Evolutionary conservation across 2,797 vertebrate genomes (phyloP).

Genomic region (Propithecus deckenii): DNA sequence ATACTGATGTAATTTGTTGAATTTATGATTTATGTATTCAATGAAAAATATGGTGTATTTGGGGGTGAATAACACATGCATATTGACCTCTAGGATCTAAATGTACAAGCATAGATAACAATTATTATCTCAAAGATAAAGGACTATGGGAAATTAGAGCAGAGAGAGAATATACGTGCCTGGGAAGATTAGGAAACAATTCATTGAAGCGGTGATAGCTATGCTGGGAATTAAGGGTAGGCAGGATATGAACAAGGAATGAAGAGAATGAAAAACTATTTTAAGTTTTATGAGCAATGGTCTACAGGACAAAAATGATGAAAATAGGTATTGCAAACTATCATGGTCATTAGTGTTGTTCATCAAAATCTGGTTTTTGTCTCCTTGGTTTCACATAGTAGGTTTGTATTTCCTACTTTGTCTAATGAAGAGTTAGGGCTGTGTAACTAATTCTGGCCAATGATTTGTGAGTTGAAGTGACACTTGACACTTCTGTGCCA

Average conservation of each 20-base stretch:
- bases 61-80: not conserved
- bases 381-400: not conserved
- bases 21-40: conserved; percentile 26
- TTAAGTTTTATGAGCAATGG: not conserved
- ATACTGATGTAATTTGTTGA: not conserved
- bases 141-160: not conserved
- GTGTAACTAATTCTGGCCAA: not conserved
- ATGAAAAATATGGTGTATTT: not conserved
- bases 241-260: not conserved
- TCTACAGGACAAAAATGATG: not conserved
- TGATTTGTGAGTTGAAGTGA: not conserved
- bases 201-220: not conserved
- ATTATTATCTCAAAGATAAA: conserved; percentile 11
- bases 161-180: not conserved
- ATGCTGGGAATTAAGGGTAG: not conserved
- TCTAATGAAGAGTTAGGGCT: not conserved
- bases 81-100: conserved; percentile 24
- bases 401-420: not conserved
- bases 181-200: not conserved
- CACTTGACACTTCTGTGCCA: not conserved
- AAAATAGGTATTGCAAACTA: not conserved
- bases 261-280: not conserved
- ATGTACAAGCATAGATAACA: not conserved
- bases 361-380: not conserved
- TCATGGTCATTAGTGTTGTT: not conserved